Evolutionary conservation across 2,797 vertebrate genomes (phyloP).

Genomic region (Cebuella pygmaea): DNA sequence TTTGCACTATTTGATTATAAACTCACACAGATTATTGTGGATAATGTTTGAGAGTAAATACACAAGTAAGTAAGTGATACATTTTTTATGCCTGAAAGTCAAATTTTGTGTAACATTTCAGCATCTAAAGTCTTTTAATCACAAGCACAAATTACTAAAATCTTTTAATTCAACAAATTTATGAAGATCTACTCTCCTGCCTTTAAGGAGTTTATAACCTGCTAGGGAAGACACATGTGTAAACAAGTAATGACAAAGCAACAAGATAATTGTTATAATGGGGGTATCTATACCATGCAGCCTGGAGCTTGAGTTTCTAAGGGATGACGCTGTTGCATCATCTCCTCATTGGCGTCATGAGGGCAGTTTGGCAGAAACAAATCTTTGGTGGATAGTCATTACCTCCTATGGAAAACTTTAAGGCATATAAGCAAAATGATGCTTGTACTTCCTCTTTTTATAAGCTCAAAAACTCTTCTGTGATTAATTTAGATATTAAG

Average conservation of each 20-base stretch:
- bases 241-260: background rate
- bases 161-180: background rate
- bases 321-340: background rate
- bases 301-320: background rate
- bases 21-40: background rate
- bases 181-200: background rate
- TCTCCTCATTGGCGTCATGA: background rate
- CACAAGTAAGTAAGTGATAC: background rate
- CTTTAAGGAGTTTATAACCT: background rate
- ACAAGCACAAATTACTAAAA: background rate
- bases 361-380: background rate
- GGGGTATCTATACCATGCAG: background rate
- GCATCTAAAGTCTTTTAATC: background rate
- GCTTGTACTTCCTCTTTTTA: background rate
- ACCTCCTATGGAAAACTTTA: background rate
- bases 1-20: background rate
- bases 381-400: background rate
- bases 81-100: background rate
- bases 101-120: constrained; percentile 21
- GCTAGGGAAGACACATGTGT: background rate
- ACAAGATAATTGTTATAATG: background rate
- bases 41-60: background rate
- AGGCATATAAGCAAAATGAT: background rate
- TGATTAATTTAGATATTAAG: background rate
- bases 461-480: background rate